Evolutionary conservation across 37 sponge, comb jelly and placozoan species (phyloP), one percentile per base, ranked within the genome.

Genomic region (Spongilla lacustris): DNA sequence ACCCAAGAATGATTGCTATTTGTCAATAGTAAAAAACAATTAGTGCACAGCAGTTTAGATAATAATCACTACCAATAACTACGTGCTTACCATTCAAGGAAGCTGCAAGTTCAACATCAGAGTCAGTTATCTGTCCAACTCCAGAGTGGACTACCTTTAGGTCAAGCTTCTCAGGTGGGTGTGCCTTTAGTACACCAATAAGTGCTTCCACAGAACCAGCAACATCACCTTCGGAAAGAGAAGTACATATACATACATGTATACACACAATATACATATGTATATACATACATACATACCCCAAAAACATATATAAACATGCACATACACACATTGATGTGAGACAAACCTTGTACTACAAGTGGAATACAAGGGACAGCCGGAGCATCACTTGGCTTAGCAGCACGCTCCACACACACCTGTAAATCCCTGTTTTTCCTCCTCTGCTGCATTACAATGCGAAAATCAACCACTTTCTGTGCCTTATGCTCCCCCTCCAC

Each of bases 201-300:
- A 96, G 31, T 3, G 75, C 91, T 31, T 96, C 96, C 32, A 93
- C 85, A 35, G 93, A 92, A 0, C 96, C 96, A 22, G 38, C 73
- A 48, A 90, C 89, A 82, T 96, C 96, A 23, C 90, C 95, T 85
- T 80, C 69, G 17, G 28, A 46, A 30, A 31, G 29, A 12, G 32
- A 23, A 10, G 29, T 3, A 11, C 8, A 10, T 8, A 10, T 8
- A 46, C 46, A 46, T 4, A 46, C 46, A 46, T 10, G 46, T 10
- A 46, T 4, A 46, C 46, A 46, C 46, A 46, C 8, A 46, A 4
- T 46, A 46, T 10, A 10, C 8, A 46, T 8, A 46, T n/a, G n/a
- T n/a, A n/a, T n/a, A 58, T 14, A 58, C 19, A 58, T 14, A 58
- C 1, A 58, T 14, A 58, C 58, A 58, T 58, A 58, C 58, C 4